Evolutionary conservation across 2,797 vertebrate species (phyloP), one percentile per base, ranked within the genome.

Genomic region (Oreochromis grahami): DNA sequence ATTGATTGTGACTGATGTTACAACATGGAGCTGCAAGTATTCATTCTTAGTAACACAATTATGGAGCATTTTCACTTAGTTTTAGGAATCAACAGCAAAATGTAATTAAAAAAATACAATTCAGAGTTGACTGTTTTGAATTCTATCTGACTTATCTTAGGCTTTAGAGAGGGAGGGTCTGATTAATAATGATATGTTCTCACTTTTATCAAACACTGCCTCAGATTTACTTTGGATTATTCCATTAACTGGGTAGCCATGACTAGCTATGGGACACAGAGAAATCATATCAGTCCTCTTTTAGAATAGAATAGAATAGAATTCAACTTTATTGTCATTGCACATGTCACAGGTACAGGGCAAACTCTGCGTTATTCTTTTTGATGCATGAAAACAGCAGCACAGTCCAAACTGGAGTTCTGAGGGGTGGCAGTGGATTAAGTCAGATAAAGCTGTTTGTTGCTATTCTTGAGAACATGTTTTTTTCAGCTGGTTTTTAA

Each of bases 241-340:
- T 43, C 1, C 21, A 0, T 70, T 26, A 70, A 6, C 0, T 24
- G 8, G 8, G 13, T 15, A 24, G 12, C 14, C 38, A 17, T 11
- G 10, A 0, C 9, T n/a, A 36, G 51, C 17, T 36, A 63, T 11
- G 0, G 58, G 32, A 36, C 0, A 24, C 8, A 43, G 0, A 68
- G 0, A 6, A 68, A 43, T 43, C 38, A 43, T 0, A 1, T 6
- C 13, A 43, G 0, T 45, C 5, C 5, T 24, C 12, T 0, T 43
- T 68, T n/a, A n/a, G n/a, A n/a, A n/a, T n/a, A n/a, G n/a, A n/a
- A n/a, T n/a, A n/a, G n/a, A n/a, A n/a, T n/a, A n/a, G n/a, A n/a
- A n/a, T n/a, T n/a, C n/a, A n/a, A n/a, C n/a, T n/a, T n/a, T n/a
- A n/a, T n/a, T n/a, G n/a, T n/a, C n/a, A n/a, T n/a, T n/a, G n/a